Evolutionary conservation across 1,140 invertebrate species (phyloP), one percentile per base, ranked within the genome.

Genomic region (Psix sp.): DNA sequence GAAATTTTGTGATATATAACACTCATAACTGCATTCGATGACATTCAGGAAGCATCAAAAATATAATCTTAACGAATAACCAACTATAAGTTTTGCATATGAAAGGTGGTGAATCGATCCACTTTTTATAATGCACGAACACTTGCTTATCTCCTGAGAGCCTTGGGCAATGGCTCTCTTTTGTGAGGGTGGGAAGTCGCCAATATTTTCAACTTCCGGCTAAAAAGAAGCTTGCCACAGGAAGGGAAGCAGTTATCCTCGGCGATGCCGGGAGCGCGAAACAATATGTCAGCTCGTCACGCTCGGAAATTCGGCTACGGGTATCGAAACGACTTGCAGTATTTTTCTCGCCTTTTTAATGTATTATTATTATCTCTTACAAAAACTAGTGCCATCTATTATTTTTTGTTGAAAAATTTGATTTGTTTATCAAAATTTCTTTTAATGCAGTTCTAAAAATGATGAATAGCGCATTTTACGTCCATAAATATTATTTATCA

Each of bases 61-160:
- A 84, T 86, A 83, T 85, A 85, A 86, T 87, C 84, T 81, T 84
- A 85, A 86, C 79, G 82, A 83, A 87, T 87, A 80, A 80, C 82
- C 79, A 74, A 67, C 76, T 81, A 76, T 74, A 65, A 80, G 56
- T 80, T 87, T 87, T 87, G 85, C 86, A 88, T 87, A 87, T 88
- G 85, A 88, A 86, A 87, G 80, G 81, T 76, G 60, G 76, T 65
- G 82, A 86, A 88, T 87, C 85, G 84, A 86, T 87, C 86, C 82
- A 85, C 83, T 83, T 86, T 86, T 65, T 86, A 86, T 86, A 82
- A 82, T 84, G 77, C 77, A 49, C 75, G 59, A 78, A 81, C 79
- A 82, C 82, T 86, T 84, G 81, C 85, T 87, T 87, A 87, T 87
- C 85, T 85, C 65, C 52, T 36, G 63, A 21, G 62, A 48, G 65